Base-by-base conservation (phyloP, 2,797 vertebrate genomes). In the Spea hammondii region DNA sequence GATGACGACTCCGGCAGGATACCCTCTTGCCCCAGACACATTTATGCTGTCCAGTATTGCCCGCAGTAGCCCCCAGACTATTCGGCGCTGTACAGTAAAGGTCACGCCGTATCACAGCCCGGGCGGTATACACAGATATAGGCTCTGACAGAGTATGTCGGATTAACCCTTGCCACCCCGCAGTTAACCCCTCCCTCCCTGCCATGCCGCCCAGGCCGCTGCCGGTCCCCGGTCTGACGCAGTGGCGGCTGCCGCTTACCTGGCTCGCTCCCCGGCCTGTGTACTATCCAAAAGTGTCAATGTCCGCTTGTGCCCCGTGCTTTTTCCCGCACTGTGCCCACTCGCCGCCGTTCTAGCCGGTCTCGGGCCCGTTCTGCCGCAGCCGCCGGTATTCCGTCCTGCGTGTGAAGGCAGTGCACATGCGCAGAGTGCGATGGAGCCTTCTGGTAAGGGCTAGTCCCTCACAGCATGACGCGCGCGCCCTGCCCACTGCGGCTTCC, bases 321-420 rank as follows among this genome's bases (percentile, higher is more conserved):
- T 50, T n/a, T 62, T n/a, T 46, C 8, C 54, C 14, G 8, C 48
- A 12, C 14, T 13, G 5, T 49, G 62, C 45, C 72, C 65, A 46
- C 45, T 50, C 4, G 17, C 65, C 5, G 65, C 48, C 12, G 47
- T 71, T 59, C 9, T 44, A 14, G 17, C 74, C 62, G 73, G 62
- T 55, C 12, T 76, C 54, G 69, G 76, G 65, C 77, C 81, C 49
- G 65, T 32, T 47, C n/a, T 47, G 50, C 70, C 79, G 77, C 55
- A 57, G 12, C 77, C 45, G 80, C 76, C 75, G 77, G 70, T 82
- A 72, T 17, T 65, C 66, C n/a, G 57, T 45, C 54, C 76, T 78
- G 69, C 71, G 72, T 75, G 77, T 71, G 64, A 79, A 46, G 51
- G 44, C 17, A 65, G 6, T 60, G 77, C 67, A 67, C 77, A 71